Percentiles rank a stretch among this genome's conserved stretches.
These are phyloP conservation scores for Idaea straminata DNA, from an alignment of 2,888 invertebrate species.

Conservation along the genomic window DNA sequence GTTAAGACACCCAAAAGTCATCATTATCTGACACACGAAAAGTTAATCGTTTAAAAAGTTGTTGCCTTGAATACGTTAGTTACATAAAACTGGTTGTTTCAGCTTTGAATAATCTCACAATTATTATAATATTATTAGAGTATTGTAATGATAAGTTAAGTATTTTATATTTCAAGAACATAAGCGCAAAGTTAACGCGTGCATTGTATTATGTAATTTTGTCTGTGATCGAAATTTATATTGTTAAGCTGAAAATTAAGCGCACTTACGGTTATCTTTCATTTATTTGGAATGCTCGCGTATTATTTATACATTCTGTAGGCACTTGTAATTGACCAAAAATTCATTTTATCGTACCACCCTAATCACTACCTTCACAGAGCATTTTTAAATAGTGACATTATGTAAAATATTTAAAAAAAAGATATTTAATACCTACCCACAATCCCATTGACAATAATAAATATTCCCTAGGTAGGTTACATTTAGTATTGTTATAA, in stretches of 20 bases:
- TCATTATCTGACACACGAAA: slow-evolving; percentile 33
- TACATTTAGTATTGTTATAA: slow-evolving; percentile 14
- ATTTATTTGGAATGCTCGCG: slow-evolving; percentile 35
- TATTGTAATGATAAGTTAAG: slow-evolving; percentile 69
- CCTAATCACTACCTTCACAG: not conserved
- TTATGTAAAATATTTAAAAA: not conserved
- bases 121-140: slow-evolving; percentile 50
- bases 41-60: slow-evolving; percentile 55
- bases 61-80: slow-evolving; percentile 69
- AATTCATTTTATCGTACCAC: slow-evolving; percentile 2
- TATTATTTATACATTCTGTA: slow-evolving; percentile 52
- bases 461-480: slow-evolving; percentile 20
- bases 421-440: slow-evolving; percentile 11
- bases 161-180: slow-evolving; percentile 71
- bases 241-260: slow-evolving; percentile 70
- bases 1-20: slow-evolving; percentile 34
- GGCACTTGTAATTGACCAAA: slow-evolving; percentile 21
- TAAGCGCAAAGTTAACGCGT: slow-evolving; percentile 65
- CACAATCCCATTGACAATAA: slow-evolving; percentile 30
- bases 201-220: slow-evolving; percentile 74
- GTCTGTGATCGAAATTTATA: slow-evolving; percentile 79
- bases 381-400: slow-evolving; percentile 6
- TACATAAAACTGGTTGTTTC: slow-evolving; percentile 70
- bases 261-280: slow-evolving; percentile 47
- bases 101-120: slow-evolving; percentile 68